Evolutionary conservation across 1,140 invertebrate species (phyloP), one percentile per base, ranked within the genome.

Genomic region (Drosophila nebulosa): DNA sequence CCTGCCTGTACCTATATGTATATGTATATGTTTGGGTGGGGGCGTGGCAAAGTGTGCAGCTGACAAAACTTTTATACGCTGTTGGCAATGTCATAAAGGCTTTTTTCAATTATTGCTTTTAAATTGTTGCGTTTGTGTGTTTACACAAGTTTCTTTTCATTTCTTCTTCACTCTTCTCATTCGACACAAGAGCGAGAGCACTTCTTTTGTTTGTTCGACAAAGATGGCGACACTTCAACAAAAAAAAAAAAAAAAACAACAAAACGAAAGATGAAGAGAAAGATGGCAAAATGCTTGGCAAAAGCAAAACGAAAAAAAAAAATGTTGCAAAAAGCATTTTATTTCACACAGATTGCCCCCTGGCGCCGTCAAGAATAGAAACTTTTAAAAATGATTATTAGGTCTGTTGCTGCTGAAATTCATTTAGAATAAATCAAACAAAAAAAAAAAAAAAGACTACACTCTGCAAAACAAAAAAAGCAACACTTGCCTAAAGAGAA

Each of bases 81-180:
- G 24, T 53, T 53, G 52, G 52, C 52, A 53, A 71, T 71, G 69
- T 64, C 57, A 78, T 64, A 75, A 75, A 75, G 72, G 73, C 69
- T 77, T 27, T 27, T 18, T 79, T 74, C 66, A 67, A 70, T 78
- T 78, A 65, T 68, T 79, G 71, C 73, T 76, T 79, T 65, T 59
- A 79, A 79, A 79, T 76, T 76, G 65, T 79, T 73, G 64, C 61
- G 6, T 61, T 59, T 78, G 6, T 61, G 53, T 78, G 78, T 71
- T 79, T 71, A 71, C 71, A 74, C 75, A 74, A 69, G 70, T 70
- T 77, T 69, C 59, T 18, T 46, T 46, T 46, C 39, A 46, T 46
- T 46, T 46, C 39, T 18, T 46, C 16, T n/a, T n/a, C n/a, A n/a
- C n/a, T n/a, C n/a, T n/a, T 46, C 39, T 46, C 39, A 46, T 46